These are phyloP conservation scores for Acleris holmiana DNA, from an alignment of 2,888 invertebrate genomes.

Conservation along the genomic window DNA sequence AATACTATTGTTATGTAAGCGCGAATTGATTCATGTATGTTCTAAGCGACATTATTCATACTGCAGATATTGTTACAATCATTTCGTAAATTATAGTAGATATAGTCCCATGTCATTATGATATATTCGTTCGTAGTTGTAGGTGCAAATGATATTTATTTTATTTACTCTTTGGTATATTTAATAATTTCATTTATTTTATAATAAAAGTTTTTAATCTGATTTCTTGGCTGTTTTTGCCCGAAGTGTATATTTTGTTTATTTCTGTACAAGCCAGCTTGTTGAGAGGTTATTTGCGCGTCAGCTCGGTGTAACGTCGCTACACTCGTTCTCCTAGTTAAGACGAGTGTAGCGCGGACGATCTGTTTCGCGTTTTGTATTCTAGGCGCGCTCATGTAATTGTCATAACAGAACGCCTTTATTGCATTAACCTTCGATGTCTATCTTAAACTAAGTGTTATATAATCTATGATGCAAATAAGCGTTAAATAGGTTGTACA, in stretches of 20 bases:
- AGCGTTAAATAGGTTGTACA: conserved; percentile 26
- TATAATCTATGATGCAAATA: conserved; percentile 19
- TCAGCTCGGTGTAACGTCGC: conserved; percentile 1
- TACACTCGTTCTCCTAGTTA: neutral
- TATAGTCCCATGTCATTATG: conserved; percentile 19
- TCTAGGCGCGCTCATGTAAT: conserved; percentile 4
- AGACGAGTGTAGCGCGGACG: conserved; percentile 1
- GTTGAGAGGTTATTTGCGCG: conserved; percentile 2
- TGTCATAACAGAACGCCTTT: neutral
- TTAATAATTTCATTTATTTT: conserved; percentile 28
- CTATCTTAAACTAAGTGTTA: conserved; percentile 10
- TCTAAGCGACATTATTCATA: conserved; percentile 18
- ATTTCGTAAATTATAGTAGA: conserved; percentile 33
- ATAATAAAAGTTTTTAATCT: conserved; percentile 6
- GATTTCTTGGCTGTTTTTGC: conserved; percentile 5
- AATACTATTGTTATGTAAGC: conserved; percentile 31
- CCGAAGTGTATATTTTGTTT: neutral
- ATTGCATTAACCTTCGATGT: neutral
- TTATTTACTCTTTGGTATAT: conserved; percentile 28
- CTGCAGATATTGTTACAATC: conserved; percentile 32
- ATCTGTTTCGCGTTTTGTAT: neutral
- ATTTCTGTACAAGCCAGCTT: neutral
- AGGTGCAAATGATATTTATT: conserved; percentile 21
- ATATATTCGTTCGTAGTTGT: conserved; percentile 22
- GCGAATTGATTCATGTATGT: conserved; percentile 18